phyloP scores from a whole-genome alignment of 1,140 invertebrate species.

The Coboldia fuscipes region DNA sequence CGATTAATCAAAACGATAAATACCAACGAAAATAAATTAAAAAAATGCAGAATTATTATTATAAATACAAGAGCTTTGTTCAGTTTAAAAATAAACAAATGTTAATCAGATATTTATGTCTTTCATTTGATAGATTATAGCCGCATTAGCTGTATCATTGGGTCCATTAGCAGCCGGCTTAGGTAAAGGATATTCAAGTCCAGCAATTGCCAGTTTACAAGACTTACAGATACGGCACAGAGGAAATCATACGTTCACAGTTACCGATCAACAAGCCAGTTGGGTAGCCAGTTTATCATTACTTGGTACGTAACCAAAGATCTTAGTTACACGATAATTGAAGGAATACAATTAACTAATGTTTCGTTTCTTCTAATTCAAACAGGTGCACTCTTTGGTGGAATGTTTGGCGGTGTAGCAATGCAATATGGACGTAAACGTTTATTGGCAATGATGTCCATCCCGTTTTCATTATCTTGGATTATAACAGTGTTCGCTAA shows the following conservation, averaged over 20 bases:
- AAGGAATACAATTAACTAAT: neutral
- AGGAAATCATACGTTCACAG: conserved; percentile 27
- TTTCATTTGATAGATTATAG: conserved; percentile 36
- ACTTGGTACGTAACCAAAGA: conserved; percentile 26
- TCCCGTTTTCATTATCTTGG: conserved; percentile 58
- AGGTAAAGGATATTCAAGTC: conserved; percentile 68
- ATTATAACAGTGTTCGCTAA: conserved; percentile 52
- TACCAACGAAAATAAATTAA: too few species aligned
- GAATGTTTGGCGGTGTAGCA: conserved; percentile 55
- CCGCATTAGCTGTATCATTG: conserved; percentile 57
- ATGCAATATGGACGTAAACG: conserved; percentile 53
- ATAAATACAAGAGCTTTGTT: too few species aligned
- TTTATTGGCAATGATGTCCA: conserved; percentile 46
- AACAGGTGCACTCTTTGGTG: conserved; percentile 46
- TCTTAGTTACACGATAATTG: neutral
- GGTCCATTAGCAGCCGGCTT: conserved; percentile 63
- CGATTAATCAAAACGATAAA: too few species aligned
- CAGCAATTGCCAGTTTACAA: conserved; percentile 59
- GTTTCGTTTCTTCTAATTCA: neutral
- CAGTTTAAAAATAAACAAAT: too few species aligned
- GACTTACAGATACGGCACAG: conserved; percentile 23
- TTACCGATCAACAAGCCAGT: conserved; percentile 54
- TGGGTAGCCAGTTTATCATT: conserved; percentile 67
- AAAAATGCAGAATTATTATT: too few species aligned
- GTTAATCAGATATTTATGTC: too few species aligned